Evolutionary conservation across 2,888 invertebrate species (phyloP).

Genomic region (Sinohyriopsis cumingii): DNA sequence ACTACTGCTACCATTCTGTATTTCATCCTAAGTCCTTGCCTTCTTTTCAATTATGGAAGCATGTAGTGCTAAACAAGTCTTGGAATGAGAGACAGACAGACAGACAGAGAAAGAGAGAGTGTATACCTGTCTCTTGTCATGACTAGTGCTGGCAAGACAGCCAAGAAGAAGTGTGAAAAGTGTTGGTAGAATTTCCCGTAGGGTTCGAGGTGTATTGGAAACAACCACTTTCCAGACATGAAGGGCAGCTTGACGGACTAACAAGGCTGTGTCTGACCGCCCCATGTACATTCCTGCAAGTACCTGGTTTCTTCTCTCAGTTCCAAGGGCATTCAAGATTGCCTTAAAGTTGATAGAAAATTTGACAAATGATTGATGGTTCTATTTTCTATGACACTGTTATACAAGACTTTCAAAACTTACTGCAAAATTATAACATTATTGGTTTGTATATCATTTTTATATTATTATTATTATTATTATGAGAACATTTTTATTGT

Average conservation of each 20-base stretch:
- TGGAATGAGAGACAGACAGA: too few species aligned
- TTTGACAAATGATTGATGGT: background rate
- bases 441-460: too few species aligned
- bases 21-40: too few species aligned
- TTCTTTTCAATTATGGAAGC: too few species aligned
- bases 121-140: conserved; percentile 89
- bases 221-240: conserved; percentile 99
- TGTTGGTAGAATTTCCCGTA: conserved; percentile 95
- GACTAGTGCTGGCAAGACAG: conserved; percentile 95
- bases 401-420: background rate
- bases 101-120: too few species aligned
- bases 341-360: conserved; percentile 75
- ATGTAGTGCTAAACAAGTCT: too few species aligned
- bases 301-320: conserved; percentile 91
- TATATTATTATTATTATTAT: background rate
- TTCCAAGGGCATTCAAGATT: conserved; percentile 90
- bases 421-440: conserved; percentile 17
- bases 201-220: conserved; percentile 95
- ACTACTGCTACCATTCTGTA: too few species aligned
- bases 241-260: conserved; percentile 96
- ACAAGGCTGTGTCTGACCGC: conserved; percentile 94
- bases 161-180: conserved; percentile 92
- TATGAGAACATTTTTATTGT: background rate
- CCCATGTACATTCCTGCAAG: conserved; percentile 86
- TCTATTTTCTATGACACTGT: too few species aligned